Conservation (phyloP, 2,888 invertebrate genomes). For the Halictus ligatus region DNA sequence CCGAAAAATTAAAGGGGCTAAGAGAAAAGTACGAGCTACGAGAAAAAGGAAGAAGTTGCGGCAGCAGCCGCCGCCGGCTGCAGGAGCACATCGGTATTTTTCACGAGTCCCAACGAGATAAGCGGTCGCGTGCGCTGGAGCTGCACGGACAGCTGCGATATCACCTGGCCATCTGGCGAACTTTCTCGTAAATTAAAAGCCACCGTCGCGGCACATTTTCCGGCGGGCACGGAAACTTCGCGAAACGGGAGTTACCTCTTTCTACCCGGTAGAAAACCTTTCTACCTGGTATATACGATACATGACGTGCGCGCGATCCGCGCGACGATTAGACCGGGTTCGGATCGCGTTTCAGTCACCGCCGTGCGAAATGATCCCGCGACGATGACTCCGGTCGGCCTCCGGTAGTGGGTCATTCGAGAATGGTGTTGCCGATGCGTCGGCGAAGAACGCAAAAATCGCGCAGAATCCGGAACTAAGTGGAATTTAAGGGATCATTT, state of each 20-base stretch:
- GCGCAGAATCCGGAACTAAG: not conserved
- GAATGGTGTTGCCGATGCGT: too few relatives aligned
- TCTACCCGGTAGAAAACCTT: not conserved
- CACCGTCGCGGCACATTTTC: conserved; percentile 36
- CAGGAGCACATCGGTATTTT: conserved; percentile 1
- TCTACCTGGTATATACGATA: not conserved
- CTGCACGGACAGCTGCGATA: conserved; percentile 73
- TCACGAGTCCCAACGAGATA: conserved; percentile 24
- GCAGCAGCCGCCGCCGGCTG: not conserved
- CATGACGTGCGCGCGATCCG: not conserved
- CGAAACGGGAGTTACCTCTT: not conserved
- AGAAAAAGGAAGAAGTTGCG: not conserved
- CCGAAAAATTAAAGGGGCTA: not conserved
- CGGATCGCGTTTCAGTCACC: not conserved
- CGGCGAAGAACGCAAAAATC: too few relatives aligned
- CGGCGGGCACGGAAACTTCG: conserved; percentile 2
- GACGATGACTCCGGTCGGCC: not conserved
- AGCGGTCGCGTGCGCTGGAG: conserved; percentile 32
- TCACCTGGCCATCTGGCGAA: conserved; percentile 75
- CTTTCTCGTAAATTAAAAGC: conserved; percentile 66
- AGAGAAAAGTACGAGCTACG: not conserved
- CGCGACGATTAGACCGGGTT: not conserved
- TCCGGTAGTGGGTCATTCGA: too few relatives aligned
- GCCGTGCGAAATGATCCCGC: not conserved
- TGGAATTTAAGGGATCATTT: not conserved